Base-by-base conservation (phyloP, 2,113 vertebrate genomes). In the Phaetusa simplex region DNA sequence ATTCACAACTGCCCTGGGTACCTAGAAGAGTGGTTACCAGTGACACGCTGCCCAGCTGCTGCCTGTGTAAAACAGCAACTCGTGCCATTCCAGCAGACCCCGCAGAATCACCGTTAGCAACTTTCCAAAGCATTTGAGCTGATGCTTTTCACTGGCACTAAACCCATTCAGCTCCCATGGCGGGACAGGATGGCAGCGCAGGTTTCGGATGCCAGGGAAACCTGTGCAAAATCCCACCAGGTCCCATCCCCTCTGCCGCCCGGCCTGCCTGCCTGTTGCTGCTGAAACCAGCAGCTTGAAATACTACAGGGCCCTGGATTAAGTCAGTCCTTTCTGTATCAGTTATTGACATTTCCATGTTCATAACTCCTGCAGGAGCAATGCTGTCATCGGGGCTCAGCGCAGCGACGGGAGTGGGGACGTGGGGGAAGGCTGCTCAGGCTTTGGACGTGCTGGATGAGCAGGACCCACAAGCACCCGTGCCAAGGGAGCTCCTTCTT, bases 401-500 rank as follows among this genome's bases (percentile, higher is more conserved):
- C 3, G 2, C 55, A 88, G 67, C n/a, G 32, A 2, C 49, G 3
- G 38, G 12, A 6, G 4, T 7, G 1, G 81, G 67, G n/a, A 9
- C 1, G 1, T 2, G 38, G 17, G 38, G n/a, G 21, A 26, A 86
- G 40, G 67, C 69, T 82, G 89, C 66, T 55, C 3, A 1, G 11
- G 42, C 70, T 56, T 5, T 9, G 43, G 76, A 11, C 13, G 0
- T 5, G 64, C 67, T 17, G 78, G 38, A 10, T 56, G 77, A 86
- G 86, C 82, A 61, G 90, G 34, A 58, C 30, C 43, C 84, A 38
- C 5, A n/a, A 23, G 76, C 45, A 55, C 70, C 82, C 2, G 34
- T 64, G 62, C 94, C 74, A 24, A 8, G 20, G 79, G 65, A 89
- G 77, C 91, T 78, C 65, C 90, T 82, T 32, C 43, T 84, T 81